These are phyloP conservation scores for Climacteris rufus DNA, from an alignment of 2,113 vertebrate species.

Conservation along the genomic window DNA sequence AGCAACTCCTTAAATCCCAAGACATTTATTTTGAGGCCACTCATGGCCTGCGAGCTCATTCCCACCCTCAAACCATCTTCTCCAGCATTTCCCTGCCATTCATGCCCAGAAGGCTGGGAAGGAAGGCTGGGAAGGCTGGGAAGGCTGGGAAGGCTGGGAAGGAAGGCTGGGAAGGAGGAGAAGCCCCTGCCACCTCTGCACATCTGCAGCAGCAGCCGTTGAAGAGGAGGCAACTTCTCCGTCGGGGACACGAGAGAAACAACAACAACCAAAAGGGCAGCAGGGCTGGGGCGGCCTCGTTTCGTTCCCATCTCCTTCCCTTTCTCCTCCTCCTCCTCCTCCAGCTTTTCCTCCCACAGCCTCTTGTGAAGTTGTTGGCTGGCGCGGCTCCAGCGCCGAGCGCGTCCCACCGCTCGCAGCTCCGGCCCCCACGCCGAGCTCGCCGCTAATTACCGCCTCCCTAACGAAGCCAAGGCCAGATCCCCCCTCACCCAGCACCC, in stretches of 20 bases:
- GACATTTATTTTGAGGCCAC: accelerated
- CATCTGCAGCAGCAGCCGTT: background rate
- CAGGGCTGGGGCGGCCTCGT: background rate
- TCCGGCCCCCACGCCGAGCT: background rate
- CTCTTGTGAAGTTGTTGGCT: background rate
- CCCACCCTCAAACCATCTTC: background rate
- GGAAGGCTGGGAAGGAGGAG: background rate
- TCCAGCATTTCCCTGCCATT: background rate
- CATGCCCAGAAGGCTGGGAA: background rate
- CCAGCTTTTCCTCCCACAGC: conserved; percentile 47
- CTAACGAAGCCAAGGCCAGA: no score
- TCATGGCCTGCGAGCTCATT: accelerated
- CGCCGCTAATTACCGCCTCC: conserved; percentile 5
- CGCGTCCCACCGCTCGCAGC: background rate
- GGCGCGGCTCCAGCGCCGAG: background rate
- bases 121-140: background rate
- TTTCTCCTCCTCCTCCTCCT: conserved; percentile 37
- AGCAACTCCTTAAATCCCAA: background rate
- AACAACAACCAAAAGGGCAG: background rate
- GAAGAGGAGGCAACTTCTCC: background rate
- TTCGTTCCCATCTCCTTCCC: background rate
- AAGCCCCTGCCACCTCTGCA: background rate
- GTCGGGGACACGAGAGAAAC: background rate
- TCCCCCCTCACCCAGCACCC: no score
- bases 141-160: background rate